These are phyloP conservation scores for Haemorhous mexicanus DNA, from an alignment of 2,113 vertebrate genomes.

Conservation along the genomic window DNA sequence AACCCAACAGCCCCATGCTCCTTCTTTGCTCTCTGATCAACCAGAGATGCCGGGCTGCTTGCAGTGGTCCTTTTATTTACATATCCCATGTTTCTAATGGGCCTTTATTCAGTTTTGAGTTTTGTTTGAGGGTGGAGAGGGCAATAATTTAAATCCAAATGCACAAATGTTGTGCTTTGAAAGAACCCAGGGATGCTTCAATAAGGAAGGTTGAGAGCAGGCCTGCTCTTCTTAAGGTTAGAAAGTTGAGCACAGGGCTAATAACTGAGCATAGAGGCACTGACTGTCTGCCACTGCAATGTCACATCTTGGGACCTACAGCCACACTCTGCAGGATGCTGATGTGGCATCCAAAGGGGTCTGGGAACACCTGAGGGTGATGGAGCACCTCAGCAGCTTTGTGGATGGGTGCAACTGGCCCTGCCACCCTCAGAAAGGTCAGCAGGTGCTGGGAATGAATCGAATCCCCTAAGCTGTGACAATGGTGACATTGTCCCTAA, in stretches of 20 bases:
- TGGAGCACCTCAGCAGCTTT: accelerated
- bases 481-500: not conserved
- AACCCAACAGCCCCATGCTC: not conserved
- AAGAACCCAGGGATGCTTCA: not conserved
- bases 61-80: not conserved
- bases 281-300: not conserved
- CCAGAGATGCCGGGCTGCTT: not conserved
- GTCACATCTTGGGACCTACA: not conserved
- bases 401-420: not conserved
- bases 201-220: not conserved
- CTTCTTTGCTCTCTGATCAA: not conserved
- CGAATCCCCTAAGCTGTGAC: not conserved
- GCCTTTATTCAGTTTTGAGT: not conserved
- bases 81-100: not conserved
- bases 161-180: not conserved
- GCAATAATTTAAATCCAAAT: not conserved
- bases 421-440: not conserved
- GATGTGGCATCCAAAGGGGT: not conserved
- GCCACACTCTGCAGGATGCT: accelerated
- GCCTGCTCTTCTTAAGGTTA: not conserved
- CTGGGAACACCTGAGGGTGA: not conserved
- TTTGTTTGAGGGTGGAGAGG: not conserved
- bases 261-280: accelerated
- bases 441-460: not conserved
- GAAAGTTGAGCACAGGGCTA: not conserved